Evolutionary conservation across 1,140 invertebrate species (phyloP), one percentile per base, ranked within the genome.

Genomic region (Rhyacophila brunnea): DNA sequence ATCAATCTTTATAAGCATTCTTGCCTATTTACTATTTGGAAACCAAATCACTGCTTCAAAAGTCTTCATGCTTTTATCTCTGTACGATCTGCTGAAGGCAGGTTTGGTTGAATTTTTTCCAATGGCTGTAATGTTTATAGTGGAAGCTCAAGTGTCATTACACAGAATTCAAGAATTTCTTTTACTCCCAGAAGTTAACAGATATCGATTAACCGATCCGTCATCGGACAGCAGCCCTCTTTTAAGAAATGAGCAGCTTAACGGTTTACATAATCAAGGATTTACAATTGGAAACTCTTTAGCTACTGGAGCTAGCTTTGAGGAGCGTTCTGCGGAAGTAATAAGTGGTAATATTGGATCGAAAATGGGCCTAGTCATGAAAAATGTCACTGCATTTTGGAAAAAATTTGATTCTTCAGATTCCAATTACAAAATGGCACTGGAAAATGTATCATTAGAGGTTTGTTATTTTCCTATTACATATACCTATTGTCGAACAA

Each of bases 101-200:
- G 87, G 85, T 0, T 83, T 91, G 74, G 87, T 88, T 0, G 84
- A 88, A 10, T 88, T 86, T 58, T 85, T 90, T 60, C 87, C 88
- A 0, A 75, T 88, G 67, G 85, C 86, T 14, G 82, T 87, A 19
- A 80, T 79, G 9, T 78, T 77, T 40, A 77, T 78, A 11, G 82
- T 78, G 10, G 76, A 78, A 53, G 74, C 74, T 0, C 69, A 81
- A 34, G 85, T 90, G 0, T 89, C 87, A 7, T 80, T 87, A 1
- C 82, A 80, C 61, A 81, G 88, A 62, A 79, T 90, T 34, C 81
- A 87, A 65, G 81, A 84, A 51, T 88, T 87, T 58, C 70, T 87
- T 52, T 54, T 83, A 50, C 73, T 83, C 36, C 80, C 84, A 0
- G 84, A 86, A 68, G 69, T 83, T 0, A 10, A 11, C 10, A 28